Percentiles rank a stretch among this genome's conserved stretches.
Evolutionary conservation across 1,140 invertebrate genomes (phyloP).

Genomic region (Bacillus rossius): DNA sequence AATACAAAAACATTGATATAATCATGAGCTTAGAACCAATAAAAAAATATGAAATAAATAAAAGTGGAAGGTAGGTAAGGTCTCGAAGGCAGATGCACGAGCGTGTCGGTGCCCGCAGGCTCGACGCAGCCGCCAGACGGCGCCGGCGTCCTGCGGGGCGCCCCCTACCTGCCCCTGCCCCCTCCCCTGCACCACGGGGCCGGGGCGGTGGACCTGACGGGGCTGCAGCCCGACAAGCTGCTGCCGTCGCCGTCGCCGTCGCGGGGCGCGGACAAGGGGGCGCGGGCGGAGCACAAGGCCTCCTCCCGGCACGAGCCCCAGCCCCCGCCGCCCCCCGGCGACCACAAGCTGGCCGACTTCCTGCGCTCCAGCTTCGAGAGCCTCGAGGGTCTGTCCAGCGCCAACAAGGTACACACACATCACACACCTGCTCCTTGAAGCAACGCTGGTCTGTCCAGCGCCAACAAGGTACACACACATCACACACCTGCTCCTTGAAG

Average conservation of each 20-base stretch:
- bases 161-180: constrained; percentile 2
- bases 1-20: too few species aligned
- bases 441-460: too few species aligned
- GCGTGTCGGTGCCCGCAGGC: too few species aligned
- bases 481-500: too few species aligned
- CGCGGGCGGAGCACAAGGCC: neutral
- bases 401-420: constrained; percentile 28
- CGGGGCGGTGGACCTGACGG: constrained; percentile 4
- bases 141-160: neutral
- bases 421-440: too few species aligned
- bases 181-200: constrained; percentile 1
- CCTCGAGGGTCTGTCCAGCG: constrained; percentile 51
- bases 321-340: neutral
- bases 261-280: neutral
- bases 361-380: constrained; percentile 61
- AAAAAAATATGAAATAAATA: neutral
- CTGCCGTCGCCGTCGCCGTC: neutral
- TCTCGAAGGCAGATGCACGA: too few species aligned
- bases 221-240: neutral
- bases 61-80: constrained; percentile 1
- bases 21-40: too few species aligned
- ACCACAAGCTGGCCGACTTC: constrained; percentile 55
- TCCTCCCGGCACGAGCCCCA: neutral
- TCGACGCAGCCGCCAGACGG: neutral
- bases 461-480: too few species aligned